Conservation (phyloP, 2,797 vertebrate species). For the Rhinoraja longicauda region DNA sequence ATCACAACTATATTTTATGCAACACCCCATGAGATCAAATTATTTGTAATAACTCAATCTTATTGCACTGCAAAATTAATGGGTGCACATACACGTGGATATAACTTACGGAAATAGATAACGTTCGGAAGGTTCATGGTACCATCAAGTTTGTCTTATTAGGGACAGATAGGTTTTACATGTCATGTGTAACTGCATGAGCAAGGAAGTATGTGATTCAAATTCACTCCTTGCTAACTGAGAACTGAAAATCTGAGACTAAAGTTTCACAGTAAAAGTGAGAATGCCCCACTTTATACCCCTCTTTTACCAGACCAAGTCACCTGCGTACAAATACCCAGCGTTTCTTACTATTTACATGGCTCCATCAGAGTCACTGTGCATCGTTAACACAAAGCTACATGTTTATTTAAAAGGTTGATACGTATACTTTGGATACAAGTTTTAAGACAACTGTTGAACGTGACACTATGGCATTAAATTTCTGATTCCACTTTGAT, state of each 20-base stretch:
- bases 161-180: too few relatives aligned
- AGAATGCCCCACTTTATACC: not conserved
- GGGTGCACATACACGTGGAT: too few relatives aligned
- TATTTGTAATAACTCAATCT: not conserved
- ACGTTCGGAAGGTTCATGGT: too few relatives aligned
- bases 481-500: not conserved
- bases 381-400: not conserved
- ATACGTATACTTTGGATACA: not conserved
- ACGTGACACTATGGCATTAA: not conserved
- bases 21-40: not conserved
- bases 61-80: not conserved
- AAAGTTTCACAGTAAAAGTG: not conserved
- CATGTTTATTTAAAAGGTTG: not conserved
- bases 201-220: not conserved
- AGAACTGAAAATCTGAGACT: too few relatives aligned
- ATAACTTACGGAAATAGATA: too few relatives aligned
- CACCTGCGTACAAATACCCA: too few relatives aligned
- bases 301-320: not conserved
- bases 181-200: too few relatives aligned
- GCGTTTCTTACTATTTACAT: not conserved
- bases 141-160: not conserved
- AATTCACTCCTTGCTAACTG: not conserved
- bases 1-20: not conserved
- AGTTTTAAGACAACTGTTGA: not conserved
- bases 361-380: not conserved